Evolutionary conservation across 1,140 invertebrate species (phyloP), one percentile per base, ranked within the genome.

Genomic region (Leptestheria dahalacensis): DNA sequence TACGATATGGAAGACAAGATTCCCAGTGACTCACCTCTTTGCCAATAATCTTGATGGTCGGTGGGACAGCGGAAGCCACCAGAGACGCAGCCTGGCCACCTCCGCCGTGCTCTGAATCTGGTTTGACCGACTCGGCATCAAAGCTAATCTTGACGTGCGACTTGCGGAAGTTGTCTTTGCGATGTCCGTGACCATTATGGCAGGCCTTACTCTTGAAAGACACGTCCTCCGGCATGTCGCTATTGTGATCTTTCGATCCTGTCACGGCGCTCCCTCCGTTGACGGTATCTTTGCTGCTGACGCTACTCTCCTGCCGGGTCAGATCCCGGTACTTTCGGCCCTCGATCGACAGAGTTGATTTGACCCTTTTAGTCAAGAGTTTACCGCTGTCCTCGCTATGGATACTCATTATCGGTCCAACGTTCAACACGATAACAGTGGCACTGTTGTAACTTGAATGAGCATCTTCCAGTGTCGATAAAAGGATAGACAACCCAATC

Each of bases 31-130:
- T 57, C 50, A 62, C 61, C 61, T 62, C 61, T 57, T 62, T 62
- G 41, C 61, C 61, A 48, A 62, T 62, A 29, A 57, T 62, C 47
- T 62, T 62, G 41, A 62, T 62, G 21, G 61, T 62, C 48, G 53
- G 53, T n/a, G 61, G 55, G 33, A 62, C 61, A 10, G 58, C 33
- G 26, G 53, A 54, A 26, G 52, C n/a, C 15, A 29, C 49, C 15
- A 49, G 15, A 1, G 49, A 28, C 15, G 58, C 49, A 18, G 33
- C 52, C 28, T 54, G 33, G 2, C 46, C 54, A 28, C 20, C 50
- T 21, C 46, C 57, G 26, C 60, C 60, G 47, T 49, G 46, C 25
- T 62, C 61, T 28, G 61, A 51, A 23, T 62, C 61, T 1, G 41
- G 53, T 59, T 57, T 61, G 48, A 62, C 33, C 3, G 61, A 62